Percentiles rank a stretch among this genome's conserved stretches.
These are phyloP conservation scores for Acrossocheilus fasciatus DNA, from an alignment of 2,797 vertebrate genomes.

Conservation along the genomic window DNA sequence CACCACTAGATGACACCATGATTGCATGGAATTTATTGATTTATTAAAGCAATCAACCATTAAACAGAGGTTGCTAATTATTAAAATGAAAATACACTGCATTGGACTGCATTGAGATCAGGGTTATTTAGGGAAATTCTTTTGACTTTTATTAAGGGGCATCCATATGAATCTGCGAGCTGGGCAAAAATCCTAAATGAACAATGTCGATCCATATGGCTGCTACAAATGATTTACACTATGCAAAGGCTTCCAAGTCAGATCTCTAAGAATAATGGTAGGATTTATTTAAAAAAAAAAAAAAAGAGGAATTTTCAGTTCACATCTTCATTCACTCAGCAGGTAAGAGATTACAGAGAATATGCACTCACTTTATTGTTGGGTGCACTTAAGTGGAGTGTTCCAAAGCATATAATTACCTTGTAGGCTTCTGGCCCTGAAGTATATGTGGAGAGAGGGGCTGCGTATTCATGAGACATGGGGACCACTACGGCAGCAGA, in stretches of 20 bases:
- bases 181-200: not conserved
- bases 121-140: not conserved
- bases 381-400: constrained; percentile 92
- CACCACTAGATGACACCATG: constrained; percentile 98
- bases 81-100: not conserved
- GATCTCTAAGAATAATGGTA: constrained; percentile 49
- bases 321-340: constrained; percentile 59
- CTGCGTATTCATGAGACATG: constrained; percentile 88
- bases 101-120: not conserved
- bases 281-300: constrained; percentile 37
- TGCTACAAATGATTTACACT: constrained; percentile 30
- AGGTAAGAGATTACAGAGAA: constrained; percentile 88
- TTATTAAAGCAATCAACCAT: constrained; percentile 70
- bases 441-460: constrained; percentile 87
- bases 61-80: constrained; percentile 17
- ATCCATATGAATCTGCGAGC: not conserved
- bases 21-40: constrained; percentile 82
- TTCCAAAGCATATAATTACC: constrained; percentile 90
- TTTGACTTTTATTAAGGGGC: not conserved
- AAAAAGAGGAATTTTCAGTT: constrained; percentile 43
- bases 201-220: not conserved
- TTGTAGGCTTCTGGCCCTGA: constrained; percentile 89
- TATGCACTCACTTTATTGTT: constrained; percentile 89
- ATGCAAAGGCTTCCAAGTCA: constrained; percentile 54
- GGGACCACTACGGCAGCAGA: constrained; percentile 71